phyloP scores from a whole-genome alignment of 2,797 vertebrate species.

The Acropternis orthonyx region DNA sequence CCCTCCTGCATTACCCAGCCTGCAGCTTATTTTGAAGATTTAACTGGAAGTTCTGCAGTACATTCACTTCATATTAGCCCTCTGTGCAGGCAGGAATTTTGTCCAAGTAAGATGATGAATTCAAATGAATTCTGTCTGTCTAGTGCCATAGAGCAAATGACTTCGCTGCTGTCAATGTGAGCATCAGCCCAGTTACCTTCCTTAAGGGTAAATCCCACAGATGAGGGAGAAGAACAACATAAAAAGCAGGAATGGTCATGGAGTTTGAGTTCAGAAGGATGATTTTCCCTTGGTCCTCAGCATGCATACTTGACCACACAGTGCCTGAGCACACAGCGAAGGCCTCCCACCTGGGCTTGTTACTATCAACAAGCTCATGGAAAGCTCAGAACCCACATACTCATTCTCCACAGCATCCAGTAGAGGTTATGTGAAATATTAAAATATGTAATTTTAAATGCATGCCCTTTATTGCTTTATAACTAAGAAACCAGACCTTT shows the following conservation, averaged over 20 bases:
- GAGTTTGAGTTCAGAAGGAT: background rate
- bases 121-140: background rate
- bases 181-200: background rate
- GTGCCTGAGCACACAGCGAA: background rate
- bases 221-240: background rate
- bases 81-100: background rate
- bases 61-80: background rate
- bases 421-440: constrained; percentile 39
- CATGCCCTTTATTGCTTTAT: constrained; percentile 57
- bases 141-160: background rate
- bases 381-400: background rate
- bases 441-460: constrained; percentile 70
- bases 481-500: constrained; percentile 67
- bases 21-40: background rate
- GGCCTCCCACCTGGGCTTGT: constrained; percentile 30
- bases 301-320: background rate
- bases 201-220: background rate
- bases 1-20: background rate
- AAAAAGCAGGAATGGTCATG: background rate
- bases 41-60: background rate
- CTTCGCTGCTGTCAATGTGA: background rate
- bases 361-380: background rate
- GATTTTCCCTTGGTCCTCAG: background rate
- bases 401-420: background rate
- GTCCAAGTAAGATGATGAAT: background rate